phyloP scores from a whole-genome alignment of 2,797 vertebrate genomes.

The Hydrophis major region DNA sequence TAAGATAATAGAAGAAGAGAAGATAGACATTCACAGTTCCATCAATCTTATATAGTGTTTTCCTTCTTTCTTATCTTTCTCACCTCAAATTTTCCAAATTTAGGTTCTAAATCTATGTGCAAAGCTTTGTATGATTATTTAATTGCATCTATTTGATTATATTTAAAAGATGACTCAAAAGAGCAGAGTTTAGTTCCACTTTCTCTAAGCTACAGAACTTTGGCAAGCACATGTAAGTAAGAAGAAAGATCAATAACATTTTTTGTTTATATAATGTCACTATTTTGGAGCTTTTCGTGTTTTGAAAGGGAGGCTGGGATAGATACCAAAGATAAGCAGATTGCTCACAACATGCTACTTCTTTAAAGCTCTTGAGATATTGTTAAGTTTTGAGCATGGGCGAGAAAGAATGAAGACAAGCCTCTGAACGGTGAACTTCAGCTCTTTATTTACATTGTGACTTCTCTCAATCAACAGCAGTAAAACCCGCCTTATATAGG shows the following conservation, averaged over 20 bases:
- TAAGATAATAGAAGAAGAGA: not conserved
- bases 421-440: too few relatives aligned
- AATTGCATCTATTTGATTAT: not conserved
- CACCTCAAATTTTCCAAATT: not conserved
- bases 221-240: not conserved
- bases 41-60: not conserved
- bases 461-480: too few relatives aligned
- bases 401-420: too few relatives aligned
- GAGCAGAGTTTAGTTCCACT: not conserved
- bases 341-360: not conserved
- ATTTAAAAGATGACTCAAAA: not conserved
- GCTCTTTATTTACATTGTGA: too few relatives aligned
- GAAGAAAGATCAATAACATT: not conserved
- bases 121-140: not conserved
- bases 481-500: too few relatives aligned
- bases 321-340: not conserved
- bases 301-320: not conserved
- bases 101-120: not conserved
- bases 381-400: too few relatives aligned
- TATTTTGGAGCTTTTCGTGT: not conserved
- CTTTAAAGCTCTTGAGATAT: constrained; percentile 5
- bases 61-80: not conserved
- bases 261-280: not conserved
- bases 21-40: not conserved
- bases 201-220: not conserved